Percentiles rank a stretch among this genome's conserved stretches.
Conservation (phyloP, 2,113 vertebrate species). For the Rutilus rutilus region DNA sequence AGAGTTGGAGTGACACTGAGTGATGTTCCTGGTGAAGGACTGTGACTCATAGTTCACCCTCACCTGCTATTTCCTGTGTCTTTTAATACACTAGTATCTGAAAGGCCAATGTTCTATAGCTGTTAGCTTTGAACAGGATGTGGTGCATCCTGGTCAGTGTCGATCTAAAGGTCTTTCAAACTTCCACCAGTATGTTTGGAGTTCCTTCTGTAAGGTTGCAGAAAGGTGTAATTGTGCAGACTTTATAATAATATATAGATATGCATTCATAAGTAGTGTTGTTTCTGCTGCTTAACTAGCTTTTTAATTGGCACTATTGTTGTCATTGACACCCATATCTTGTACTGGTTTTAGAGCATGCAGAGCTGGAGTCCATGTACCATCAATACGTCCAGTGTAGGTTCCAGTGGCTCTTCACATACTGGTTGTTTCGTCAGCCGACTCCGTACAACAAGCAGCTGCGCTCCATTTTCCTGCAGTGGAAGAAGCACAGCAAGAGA, state of each 20-base stretch:
- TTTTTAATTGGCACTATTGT: neutral
- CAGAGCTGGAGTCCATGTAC: slow-evolving; percentile 63
- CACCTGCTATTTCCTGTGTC: neutral
- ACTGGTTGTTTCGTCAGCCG: slow-evolving; percentile 68
- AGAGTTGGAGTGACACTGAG: slow-evolving; percentile 1
- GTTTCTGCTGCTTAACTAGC: neutral
- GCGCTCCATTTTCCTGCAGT: slow-evolving; percentile 63
- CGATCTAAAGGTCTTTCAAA: neutral
- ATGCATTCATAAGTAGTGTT: too few species aligned
- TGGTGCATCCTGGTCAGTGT: neutral
- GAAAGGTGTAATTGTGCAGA: neutral
- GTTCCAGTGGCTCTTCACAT: slow-evolving; percentile 67
- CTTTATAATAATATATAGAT: too few species aligned
- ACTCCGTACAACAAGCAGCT: slow-evolving; percentile 60
- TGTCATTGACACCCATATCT: neutral
- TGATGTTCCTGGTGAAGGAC: neutral
- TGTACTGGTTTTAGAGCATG: slow-evolving; percentile 34
- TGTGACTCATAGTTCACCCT: slow-evolving; percentile 23
- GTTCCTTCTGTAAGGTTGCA: neutral
- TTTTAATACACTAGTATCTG: neutral
- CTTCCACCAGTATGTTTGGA: neutral
- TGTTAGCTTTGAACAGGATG: neutral
- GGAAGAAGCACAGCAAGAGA: slow-evolving; percentile 60
- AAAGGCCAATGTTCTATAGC: neutral
- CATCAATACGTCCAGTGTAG: slow-evolving; percentile 57